These are phyloP conservation scores for Pandemis heparana DNA, from an alignment of 2,888 invertebrate species.

Conservation along the genomic window DNA sequence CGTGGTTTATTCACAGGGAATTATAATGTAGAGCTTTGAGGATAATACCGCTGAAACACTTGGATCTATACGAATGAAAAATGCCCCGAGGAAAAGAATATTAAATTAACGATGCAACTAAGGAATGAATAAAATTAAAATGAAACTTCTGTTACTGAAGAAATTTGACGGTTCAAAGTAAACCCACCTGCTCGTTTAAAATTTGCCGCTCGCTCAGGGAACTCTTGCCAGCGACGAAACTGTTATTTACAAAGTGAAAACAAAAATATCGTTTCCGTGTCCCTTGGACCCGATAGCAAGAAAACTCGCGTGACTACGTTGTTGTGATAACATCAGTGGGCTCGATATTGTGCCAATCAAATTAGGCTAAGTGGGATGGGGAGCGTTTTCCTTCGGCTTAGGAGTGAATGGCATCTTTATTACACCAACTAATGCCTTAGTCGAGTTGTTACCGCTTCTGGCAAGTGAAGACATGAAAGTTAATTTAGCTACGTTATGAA, in stretches of 20 bases:
- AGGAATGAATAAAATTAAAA: not conserved
- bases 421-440: conserved; percentile 42
- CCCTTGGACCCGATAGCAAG: conserved; percentile 21
- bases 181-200: conserved; percentile 26
- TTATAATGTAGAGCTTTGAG: conserved; percentile 13
- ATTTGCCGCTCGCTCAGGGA: not conserved
- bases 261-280: conserved; percentile 29
- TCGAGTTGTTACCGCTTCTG: conserved; percentile 35
- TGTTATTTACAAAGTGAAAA: conserved; percentile 21
- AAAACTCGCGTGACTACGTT: conserved; percentile 47
- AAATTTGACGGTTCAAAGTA: conserved; percentile 14
- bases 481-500: conserved; percentile 38
- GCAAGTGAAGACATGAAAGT: conserved; percentile 38
- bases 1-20: conserved; percentile 31
- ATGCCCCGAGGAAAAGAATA: not conserved
- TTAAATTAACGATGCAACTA: not conserved
- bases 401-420: conserved; percentile 46
- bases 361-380: conserved; percentile 56
- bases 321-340: conserved; percentile 44
- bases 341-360: conserved; percentile 50
- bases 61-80: not conserved
- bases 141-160: conserved; percentile 13
- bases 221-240: not conserved
- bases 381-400: conserved; percentile 46
- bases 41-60: conserved; percentile 21